phyloP scores from a whole-genome alignment of 2,113 vertebrate species.

The Calyptommatus sinebrachiatus region DNA sequence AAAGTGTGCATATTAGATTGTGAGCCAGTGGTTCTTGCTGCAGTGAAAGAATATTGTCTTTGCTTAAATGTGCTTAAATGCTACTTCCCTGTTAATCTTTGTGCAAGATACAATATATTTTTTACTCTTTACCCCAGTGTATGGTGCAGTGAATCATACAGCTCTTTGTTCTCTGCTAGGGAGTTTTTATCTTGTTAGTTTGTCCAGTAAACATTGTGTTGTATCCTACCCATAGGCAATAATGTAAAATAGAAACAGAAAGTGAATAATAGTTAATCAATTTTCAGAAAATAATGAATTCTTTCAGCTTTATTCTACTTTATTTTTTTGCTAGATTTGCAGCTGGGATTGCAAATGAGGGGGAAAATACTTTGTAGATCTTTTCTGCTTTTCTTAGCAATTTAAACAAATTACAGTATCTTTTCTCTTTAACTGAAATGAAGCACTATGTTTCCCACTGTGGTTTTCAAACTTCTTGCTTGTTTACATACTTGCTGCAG shows the following conservation, averaged over 20 bases:
- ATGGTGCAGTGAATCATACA: neutral
- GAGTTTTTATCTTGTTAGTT: neutral
- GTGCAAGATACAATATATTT: neutral
- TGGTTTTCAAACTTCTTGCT: neutral
- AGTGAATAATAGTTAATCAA: neutral
- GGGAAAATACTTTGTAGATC: constrained; percentile 37
- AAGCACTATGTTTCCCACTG: constrained; percentile 1
- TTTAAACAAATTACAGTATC: constrained; percentile 6
- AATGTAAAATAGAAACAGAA: neutral
- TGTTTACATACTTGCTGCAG: constrained; percentile 28
- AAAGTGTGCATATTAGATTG: neutral
- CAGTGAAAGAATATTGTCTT: neutral
- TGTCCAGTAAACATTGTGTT: constrained; percentile 5
- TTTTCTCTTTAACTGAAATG: constrained; percentile 5
- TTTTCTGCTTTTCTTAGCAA: constrained; percentile 41
- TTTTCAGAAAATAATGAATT: constrained; percentile 7
- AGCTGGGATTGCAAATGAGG: constrained; percentile 21
- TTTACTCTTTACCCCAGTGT: neutral
- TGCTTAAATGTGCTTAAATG: neutral
- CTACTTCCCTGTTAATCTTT: neutral
- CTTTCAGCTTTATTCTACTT: constrained; percentile 22
- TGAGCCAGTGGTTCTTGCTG: neutral
- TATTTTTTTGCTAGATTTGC: constrained; percentile 1
- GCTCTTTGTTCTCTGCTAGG: neutral
- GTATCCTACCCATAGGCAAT: neutral